Base-by-base conservation (phyloP, 2,888 invertebrate species). In the Disparrhopalites patrizii region DNA sequence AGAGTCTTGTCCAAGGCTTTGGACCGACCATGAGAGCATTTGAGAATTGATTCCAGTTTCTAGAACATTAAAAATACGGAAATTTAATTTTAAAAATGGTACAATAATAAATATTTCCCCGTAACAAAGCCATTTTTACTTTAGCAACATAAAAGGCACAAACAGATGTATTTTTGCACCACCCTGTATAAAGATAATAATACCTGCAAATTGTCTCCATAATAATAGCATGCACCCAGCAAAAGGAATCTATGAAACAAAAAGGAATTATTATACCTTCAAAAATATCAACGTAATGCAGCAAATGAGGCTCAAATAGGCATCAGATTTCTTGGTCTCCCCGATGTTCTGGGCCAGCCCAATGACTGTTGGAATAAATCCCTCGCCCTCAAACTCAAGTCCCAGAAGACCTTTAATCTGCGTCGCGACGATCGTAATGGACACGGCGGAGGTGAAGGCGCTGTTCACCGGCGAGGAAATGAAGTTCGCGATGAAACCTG, bases 381-480 rank as follows among this genome's bases (percentile, higher is more conserved):
- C 87, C 28, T 85, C 85, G 0, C 90, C 86, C 28, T 85, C 84
- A 69, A 90, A 88, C 73, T 84, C 84, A 23, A 92, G 77, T 0
- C 91, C 92, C 31, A 92, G 79, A 23, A 88, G 79, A 30, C 87
- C 87, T 76, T 91, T 92, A 1, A 93, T 79, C 79, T 93, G 93
- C 0, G 92, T 91, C 18, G 88, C 87, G 3, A 89, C 90, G 66
- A 93, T 93, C 69, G 93, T 93, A 43, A 94, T 87, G 36, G 93
- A 93, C 0, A 93, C 93, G 0, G 93, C 93, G 5, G 93, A 92
- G 1, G 93, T 93, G 78, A 93, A 94, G 0, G 91, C 91, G 15
- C 91, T 90, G 0, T 91, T 91, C 7, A 92, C 91, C 0, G 93
- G 93, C 71, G 91, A 85, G 0, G 93, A 93, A 77, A 93, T 93